Evolutionary conservation across 1,140 invertebrate species (phyloP), one percentile per base, ranked within the genome.

Genomic region (Drosophila mauritiana): DNA sequence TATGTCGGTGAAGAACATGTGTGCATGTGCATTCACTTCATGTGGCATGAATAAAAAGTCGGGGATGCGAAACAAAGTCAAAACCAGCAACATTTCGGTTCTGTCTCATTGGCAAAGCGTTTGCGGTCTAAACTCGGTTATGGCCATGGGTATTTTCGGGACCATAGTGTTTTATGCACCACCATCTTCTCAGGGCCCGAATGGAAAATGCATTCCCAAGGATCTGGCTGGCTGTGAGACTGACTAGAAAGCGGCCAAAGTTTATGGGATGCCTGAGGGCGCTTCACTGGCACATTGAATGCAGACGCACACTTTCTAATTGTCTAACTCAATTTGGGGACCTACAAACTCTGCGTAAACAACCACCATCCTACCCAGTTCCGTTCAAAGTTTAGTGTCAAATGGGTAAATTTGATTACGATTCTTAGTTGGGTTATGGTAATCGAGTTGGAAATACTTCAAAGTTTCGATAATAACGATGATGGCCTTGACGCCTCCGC

Each of bases 391-490:
- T 88, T 88, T 84, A 89, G 84, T 88, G 84, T 88, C 80, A 88
- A 88, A 84, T 88, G 80, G 76, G 52, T 62, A 89, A 88, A 88
- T 88, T 88, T 78, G 80, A 88, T 88, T 88, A 83, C 73, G 61
- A 84, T 76, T 79, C 84, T 76, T 70, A 88, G 84, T 89, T 77
- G 73, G 80, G 84, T 89, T 88, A 83, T 78, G 84, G 57, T 88
- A 88, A 89, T 88, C 76, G 84, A 88, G 84, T 88, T 88, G 64
- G 58, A 84, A 88, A 84, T 88, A 88, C 84, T 88, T 88, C 80
- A 90, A 88, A 88, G 77, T 89, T 80, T 78, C 58, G 58, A 70
- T 70, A 57, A 70, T 72, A 34, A 46, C 52, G 65, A 17, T 46
- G 37, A 36, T 56, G 61, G 42, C 61, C 52, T 53, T n/a, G 70